Base-by-base conservation (phyloP, 1,140 invertebrate genomes). In the Neomicropteryx cornuta region DNA sequence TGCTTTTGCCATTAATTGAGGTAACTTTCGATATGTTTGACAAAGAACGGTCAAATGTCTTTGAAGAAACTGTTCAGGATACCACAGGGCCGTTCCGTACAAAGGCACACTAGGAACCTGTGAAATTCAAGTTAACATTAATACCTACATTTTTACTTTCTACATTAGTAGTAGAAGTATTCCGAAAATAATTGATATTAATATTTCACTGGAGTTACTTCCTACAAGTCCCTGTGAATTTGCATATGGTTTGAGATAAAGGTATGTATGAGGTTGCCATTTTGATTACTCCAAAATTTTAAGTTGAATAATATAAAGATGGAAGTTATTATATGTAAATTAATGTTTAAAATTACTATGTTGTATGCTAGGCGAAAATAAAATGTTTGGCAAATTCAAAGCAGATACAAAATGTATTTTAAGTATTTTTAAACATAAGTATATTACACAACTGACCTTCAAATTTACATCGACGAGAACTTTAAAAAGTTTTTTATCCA, bases 401-500 rank as follows among this genome's bases (percentile, higher is more conserved):
- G 29, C 30, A 36, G 17, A 38, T 31, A 29, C 37, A 36, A 34
- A 45, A 51, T 22, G 40, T 33, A 33, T 24, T 22, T n/a, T 32
- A 17, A 30, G 17, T 3, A 38, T 24, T 2, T 38, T 32, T 13
- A 21, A 14, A 16, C 31, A 8, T 33, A 43, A 30, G 19, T 33
- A 28, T 38, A 13, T 39, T 32, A 33, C 17, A 20, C 23, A 24
- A 29, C 20, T 46, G 52, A 83, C 77, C 70, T 85, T 89, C 59
- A 77, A 81, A 54, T 87, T 79, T 1, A 79, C 51, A 45, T 90
- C 87, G 47, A 75, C 66, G 5, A 91, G 47, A 39, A 68, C 60
- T 63, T 78, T 84, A 32, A 86, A 73, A 8, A 83, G 54, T 65
- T 84, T 88, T 53, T 79, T 88, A 50, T 94, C 88, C 42, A 72